Evolutionary conservation across 2,888 invertebrate genomes (phyloP).

Genomic region (Rhamphomyia laevipes): DNA sequence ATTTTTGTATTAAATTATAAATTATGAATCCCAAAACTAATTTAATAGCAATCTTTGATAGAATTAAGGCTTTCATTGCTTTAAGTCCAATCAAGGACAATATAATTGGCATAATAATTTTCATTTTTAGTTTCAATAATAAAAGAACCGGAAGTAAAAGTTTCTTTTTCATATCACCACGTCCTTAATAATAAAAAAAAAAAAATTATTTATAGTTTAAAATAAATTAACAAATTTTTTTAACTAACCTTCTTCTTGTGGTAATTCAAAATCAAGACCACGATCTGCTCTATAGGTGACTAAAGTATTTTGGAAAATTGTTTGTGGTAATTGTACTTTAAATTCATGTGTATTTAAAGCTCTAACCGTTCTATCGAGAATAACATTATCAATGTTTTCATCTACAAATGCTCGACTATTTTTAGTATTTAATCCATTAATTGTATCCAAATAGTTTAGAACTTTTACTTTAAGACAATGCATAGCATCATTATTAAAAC

Average conservation of each 20-base stretch:
- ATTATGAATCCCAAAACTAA: conserved; percentile 71
- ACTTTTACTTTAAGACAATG: conserved; percentile 69
- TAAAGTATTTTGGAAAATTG: conserved; percentile 54
- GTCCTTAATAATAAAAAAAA: conserved; percentile 43
- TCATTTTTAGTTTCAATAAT: conserved; percentile 70
- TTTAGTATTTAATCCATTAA: conserved; percentile 50
- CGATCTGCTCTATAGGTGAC: conserved; percentile 53
- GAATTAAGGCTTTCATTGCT: conserved; percentile 69
- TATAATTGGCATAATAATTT: conserved; percentile 72
- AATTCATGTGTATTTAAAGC: conserved; percentile 65
- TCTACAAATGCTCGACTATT: conserved; percentile 48
- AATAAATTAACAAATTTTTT: neutral
- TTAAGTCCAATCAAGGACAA: conserved; percentile 67
- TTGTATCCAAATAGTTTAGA: conserved; percentile 60
- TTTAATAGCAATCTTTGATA: conserved; percentile 72
- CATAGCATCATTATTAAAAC: conserved; percentile 54
- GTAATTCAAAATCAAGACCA: conserved; percentile 52
- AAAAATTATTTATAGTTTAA: neutral
- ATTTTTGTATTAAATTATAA: conserved; percentile 66
- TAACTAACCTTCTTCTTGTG: conserved; percentile 36
- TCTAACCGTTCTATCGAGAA: conserved; percentile 58
- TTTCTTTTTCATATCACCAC: conserved; percentile 75
- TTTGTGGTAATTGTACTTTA: conserved; percentile 58
- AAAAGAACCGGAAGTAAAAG: conserved; percentile 66
- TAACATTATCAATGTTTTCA: conserved; percentile 58